A percentile compares a stretch with the other conserved stretches of the same genome.
phyloP scores from a whole-genome alignment of 2,888 invertebrate species.

The Ophonus ardosiacus region DNA sequence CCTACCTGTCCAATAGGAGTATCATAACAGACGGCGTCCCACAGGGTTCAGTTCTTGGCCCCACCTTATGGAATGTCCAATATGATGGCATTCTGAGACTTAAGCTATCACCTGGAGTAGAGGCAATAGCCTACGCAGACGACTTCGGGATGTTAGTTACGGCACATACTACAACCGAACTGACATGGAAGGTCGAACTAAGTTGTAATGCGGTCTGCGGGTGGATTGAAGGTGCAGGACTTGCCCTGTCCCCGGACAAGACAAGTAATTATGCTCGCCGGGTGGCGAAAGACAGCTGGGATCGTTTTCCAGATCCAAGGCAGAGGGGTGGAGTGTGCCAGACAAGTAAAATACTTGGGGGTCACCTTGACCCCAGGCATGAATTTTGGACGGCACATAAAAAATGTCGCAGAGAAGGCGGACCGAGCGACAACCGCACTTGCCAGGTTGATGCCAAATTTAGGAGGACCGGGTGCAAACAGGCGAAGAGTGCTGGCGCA shows the following conservation, averaged over 20 bases:
- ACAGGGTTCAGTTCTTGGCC: constrained; percentile 29
- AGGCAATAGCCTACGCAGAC: neutral
- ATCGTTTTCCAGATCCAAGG: neutral
- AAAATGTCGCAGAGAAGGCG: neutral
- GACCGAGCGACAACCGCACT: neutral
- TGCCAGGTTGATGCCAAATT: neutral
- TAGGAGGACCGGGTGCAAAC: neutral
- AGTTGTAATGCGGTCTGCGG: neutral
- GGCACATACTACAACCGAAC: neutral
- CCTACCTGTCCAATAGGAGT: too few relatives aligned
- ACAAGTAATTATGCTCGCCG: neutral
- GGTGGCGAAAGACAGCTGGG: neutral
- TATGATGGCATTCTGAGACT: neutral
- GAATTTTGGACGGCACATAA: neutral
- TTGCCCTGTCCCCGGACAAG: neutral
- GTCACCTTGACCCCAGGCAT: neutral
- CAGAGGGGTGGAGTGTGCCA: neutral
- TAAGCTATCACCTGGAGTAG: neutral
- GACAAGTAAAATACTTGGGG: neutral
- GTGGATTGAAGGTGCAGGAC: neutral
- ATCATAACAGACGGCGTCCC: too few relatives aligned
- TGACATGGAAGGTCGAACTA: neutral
- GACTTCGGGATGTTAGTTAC: neutral
- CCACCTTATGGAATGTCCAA: constrained; percentile 8
- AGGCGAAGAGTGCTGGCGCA: neutral